Conservation (phyloP, 2,888 invertebrate genomes). For the Trichopria drosophilae region DNA sequence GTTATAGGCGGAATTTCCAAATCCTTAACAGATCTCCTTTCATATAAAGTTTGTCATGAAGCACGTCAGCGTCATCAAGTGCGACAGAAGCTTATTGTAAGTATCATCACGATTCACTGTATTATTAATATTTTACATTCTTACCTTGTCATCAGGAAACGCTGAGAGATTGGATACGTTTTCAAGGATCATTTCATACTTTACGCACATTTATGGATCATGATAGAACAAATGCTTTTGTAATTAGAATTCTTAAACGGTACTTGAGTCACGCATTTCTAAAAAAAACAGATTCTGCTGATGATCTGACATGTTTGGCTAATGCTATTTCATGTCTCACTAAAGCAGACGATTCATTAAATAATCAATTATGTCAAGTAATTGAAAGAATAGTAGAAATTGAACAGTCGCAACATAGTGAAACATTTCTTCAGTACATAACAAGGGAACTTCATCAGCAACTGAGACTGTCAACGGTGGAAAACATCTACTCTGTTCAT, state of each 20-base stretch:
- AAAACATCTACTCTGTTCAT: conserved; percentile 41
- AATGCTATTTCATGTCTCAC: conserved; percentile 37
- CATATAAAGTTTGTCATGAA: conserved; percentile 47
- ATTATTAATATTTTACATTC: conserved; percentile 1
- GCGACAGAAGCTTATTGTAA: conserved; percentile 46
- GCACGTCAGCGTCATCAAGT: conserved; percentile 49
- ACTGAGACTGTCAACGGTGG: conserved; percentile 35
- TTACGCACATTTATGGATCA: conserved; percentile 37
- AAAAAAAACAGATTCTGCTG: conserved; percentile 27
- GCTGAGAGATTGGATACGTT: conserved; percentile 45
- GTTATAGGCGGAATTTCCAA: conserved; percentile 39
- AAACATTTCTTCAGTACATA: conserved; percentile 36
- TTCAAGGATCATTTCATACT: conserved; percentile 32
- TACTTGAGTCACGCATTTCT: conserved; percentile 40
- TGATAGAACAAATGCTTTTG: conserved; percentile 36
- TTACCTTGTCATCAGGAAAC: conserved; percentile 39
- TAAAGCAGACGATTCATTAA: conserved; percentile 31
- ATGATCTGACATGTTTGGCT: conserved; percentile 39
- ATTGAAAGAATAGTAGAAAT: conserved; percentile 39
- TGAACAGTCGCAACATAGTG: conserved; percentile 36
- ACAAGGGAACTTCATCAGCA: conserved; percentile 33
- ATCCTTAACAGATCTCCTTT: conserved; percentile 43
- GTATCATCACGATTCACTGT: conserved; percentile 29
- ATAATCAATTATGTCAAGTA: conserved; percentile 35
- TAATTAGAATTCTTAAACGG: conserved; percentile 38